Percentiles rank a stretch among this genome's conserved stretches.
phyloP scores from a whole-genome alignment of 2,888 invertebrate genomes.

The Orthosia gothica region DNA sequence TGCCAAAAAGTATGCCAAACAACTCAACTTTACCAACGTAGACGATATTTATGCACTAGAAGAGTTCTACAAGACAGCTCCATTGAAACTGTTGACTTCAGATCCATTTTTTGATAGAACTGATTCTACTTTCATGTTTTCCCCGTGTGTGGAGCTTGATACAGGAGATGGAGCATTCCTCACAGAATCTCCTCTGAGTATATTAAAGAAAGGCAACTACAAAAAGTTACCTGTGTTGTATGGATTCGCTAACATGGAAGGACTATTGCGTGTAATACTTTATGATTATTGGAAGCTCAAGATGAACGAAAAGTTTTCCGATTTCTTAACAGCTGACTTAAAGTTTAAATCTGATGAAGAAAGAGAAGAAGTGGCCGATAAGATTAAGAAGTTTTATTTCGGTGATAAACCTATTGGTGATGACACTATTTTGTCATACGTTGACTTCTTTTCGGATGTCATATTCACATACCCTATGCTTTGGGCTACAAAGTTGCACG shows the following conservation, averaged over 20 bases:
- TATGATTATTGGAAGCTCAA: constrained; percentile 71
- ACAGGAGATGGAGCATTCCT: constrained; percentile 70
- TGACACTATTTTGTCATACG: constrained; percentile 23
- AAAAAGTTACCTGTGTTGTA: constrained; percentile 75
- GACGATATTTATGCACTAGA: constrained; percentile 74
- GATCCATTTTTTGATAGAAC: constrained; percentile 36
- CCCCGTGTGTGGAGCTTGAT: constrained; percentile 70
- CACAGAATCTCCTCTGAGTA: constrained; percentile 72
- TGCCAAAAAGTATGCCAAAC: constrained; percentile 24
- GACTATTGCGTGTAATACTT: constrained; percentile 57
- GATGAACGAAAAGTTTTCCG: constrained; percentile 78
- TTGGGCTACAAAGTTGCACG: constrained; percentile 71
- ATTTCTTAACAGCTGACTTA: constrained; percentile 78
- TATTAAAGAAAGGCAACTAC: constrained; percentile 74
- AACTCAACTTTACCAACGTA: constrained; percentile 29
- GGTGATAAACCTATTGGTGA: constrained; percentile 28
- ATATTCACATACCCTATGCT: constrained; percentile 71
- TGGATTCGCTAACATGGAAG: constrained; percentile 77
- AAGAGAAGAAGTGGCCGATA: constrained; percentile 61
- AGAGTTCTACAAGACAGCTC: constrained; percentile 73
- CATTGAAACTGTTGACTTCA: not conserved
- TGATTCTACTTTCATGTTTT: constrained; percentile 49
- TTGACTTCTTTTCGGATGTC: constrained; percentile 76
- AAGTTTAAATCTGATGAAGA: constrained; percentile 72
- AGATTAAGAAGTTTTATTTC: constrained; percentile 28